phyloP scores from a whole-genome alignment of 2,797 vertebrate genomes.

The Cirrhinus molitorella region DNA sequence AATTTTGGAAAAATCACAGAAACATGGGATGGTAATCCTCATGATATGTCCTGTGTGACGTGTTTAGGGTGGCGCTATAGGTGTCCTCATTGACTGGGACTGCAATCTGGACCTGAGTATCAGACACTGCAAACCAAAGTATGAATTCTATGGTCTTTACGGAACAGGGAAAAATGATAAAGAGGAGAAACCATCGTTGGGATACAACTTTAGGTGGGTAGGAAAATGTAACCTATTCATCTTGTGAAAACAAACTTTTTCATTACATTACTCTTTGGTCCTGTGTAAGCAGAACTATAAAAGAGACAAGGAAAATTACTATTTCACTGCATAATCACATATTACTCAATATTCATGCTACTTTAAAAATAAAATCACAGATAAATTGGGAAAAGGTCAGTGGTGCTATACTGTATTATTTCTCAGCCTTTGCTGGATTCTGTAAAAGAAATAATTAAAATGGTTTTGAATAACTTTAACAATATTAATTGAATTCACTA shows the following conservation, averaged over 20 bases:
- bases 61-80: conserved; percentile 90
- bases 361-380: conserved; percentile 4
- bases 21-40: not conserved
- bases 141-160: conserved; percentile 89
- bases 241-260: not conserved
- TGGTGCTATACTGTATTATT: not conserved
- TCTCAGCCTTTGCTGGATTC: not conserved
- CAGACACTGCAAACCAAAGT: conserved; percentile 85
- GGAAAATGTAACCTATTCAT: too few species aligned
- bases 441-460: not conserved
- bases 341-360: not conserved
- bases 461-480: not conserved
- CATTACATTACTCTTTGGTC: not conserved
- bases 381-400: not conserved
- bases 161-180: conserved; percentile 75
- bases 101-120: conserved; percentile 89
- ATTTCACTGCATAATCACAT: not conserved
- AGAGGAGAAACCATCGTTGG: conserved; percentile 76
- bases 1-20: not conserved
- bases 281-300: not conserved
- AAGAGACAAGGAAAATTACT: not conserved
- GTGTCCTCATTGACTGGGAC: conserved; percentile 92
- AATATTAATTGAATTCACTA: not conserved
- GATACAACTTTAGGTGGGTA: conserved; percentile 95
- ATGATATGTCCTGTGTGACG: conserved; percentile 18